Base-by-base conservation (phyloP, 2,888 invertebrate genomes). In the Orthosia cruda region DNA sequence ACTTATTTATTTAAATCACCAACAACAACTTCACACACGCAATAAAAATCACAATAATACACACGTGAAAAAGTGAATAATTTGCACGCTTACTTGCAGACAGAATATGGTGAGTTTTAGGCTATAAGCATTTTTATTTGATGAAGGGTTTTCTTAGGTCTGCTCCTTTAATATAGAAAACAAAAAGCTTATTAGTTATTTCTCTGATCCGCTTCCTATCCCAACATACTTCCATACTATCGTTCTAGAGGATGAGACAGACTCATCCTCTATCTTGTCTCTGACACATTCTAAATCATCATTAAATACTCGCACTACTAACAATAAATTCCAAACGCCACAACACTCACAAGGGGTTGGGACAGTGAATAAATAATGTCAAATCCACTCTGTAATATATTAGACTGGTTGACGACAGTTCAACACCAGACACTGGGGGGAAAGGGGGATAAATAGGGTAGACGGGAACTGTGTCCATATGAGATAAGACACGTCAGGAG, bases 401-500 rank as follows among this genome's bases (percentile, higher is more conserved):
- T 71, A 71, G 66, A 73, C 77, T 58, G 58, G 26, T 59, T 77
- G 83, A 74, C 74, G 77, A 32, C 71, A 77, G 62, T 72, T 74
- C 83, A 73, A 71, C 66, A 50, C 47, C 77, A 83, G 74, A 72
- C 61, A 57, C 45, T 26, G 71, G 9, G 57, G 45, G 57, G 52
- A 12, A 5, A 26, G 1, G 26, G 61, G 40, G 40, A 18, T 20
- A 40, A 26, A 1, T 57, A 23, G 26, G 67, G 72, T 67, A 62
- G 61, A 58, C 32, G 77, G 12, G 64, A 52, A 64, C 70, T 77
- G 70, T 71, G 77, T 83, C 83, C 58, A 64, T 72, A 69, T 72
- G 61, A 83, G 83, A 83, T 83, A 83, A 83, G 74, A 71, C 83
- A 74, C 64, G 77, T 78, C 83, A 81, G 13, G 16, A 74, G n/a